Evolutionary conservation across 2,113 vertebrate species (phyloP).

Genomic region (Entomyzon cyanotis): DNA sequence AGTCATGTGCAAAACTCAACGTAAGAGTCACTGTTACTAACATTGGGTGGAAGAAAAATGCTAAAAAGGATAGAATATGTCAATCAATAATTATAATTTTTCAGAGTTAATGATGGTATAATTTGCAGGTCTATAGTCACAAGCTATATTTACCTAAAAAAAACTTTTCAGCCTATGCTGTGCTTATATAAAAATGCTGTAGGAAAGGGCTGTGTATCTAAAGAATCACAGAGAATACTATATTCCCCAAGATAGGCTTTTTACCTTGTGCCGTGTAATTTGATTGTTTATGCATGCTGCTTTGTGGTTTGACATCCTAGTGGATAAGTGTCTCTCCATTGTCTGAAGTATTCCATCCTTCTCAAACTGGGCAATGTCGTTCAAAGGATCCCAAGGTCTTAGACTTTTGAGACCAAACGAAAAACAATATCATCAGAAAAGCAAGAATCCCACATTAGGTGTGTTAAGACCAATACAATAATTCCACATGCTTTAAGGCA

Average conservation of each 20-base stretch:
- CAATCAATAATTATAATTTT: background rate
- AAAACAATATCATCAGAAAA: background rate
- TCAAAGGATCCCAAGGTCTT: conserved; percentile 86
- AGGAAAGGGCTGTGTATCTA: background rate
- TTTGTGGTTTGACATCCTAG: conserved; percentile 69
- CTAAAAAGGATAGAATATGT: background rate
- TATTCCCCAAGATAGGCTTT: background rate
- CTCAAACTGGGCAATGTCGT: conserved; percentile 87
- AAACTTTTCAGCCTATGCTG: background rate
- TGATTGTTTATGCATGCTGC: conserved; percentile 79
- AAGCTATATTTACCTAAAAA: background rate
- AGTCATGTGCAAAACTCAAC: background rate
- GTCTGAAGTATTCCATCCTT: conserved; percentile 90
- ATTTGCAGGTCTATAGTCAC: background rate
- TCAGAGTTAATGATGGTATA: background rate
- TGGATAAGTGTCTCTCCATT: conserved; percentile 73
- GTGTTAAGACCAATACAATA: background rate
- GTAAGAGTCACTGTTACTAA: background rate
- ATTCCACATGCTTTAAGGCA: background rate
- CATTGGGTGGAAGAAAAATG: background rate
- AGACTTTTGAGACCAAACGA: conserved; percentile 70
- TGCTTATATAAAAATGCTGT: background rate
- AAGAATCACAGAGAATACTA: background rate
- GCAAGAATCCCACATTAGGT: background rate
- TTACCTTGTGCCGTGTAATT: conserved; percentile 80